Conservation (phyloP, 1,140 invertebrate genomes). For the Theocolax elegans region DNA sequence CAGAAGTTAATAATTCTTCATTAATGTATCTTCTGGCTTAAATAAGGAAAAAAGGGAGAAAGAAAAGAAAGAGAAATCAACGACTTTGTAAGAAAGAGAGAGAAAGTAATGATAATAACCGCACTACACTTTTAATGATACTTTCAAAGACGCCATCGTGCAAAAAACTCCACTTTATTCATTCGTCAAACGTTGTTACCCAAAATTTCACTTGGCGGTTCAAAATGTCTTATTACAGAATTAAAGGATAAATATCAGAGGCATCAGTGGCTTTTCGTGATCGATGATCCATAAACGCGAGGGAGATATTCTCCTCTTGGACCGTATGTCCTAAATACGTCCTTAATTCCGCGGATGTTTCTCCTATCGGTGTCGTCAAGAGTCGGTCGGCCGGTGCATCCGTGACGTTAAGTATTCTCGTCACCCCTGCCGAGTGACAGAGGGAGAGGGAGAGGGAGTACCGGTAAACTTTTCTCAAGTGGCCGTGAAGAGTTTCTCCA, state of each 20-base stretch:
- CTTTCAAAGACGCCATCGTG: not conserved
- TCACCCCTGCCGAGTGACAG: not conserved
- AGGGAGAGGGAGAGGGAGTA: not conserved
- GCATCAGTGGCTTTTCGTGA: too few species aligned
- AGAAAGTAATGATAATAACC: not conserved
- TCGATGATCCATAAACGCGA: too few species aligned
- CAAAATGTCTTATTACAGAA: too few species aligned
- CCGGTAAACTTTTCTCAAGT: constrained; percentile 8
- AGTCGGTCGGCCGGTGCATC: not conserved
- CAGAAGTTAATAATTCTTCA: constrained; percentile 33
- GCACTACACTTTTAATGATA: too few species aligned
- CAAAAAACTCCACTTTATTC: too few species aligned
- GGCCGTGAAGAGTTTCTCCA: not conserved
- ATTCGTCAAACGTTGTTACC: constrained; percentile 28
- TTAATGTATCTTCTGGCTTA: constrained; percentile 1
- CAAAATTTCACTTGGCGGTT: too few species aligned
- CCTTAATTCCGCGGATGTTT: too few species aligned
- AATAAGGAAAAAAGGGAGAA: not conserved
- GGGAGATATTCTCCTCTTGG: too few species aligned
- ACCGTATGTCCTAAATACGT: not conserved
- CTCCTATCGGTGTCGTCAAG: not conserved
- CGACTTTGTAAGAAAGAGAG: too few species aligned
- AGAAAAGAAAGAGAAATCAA: not conserved
- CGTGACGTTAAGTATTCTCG: not conserved
- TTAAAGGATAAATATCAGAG: too few species aligned